These are phyloP conservation scores for Sporophila hypoxantha DNA, from an alignment of 2,113 vertebrate genomes.

Conservation along the genomic window DNA sequence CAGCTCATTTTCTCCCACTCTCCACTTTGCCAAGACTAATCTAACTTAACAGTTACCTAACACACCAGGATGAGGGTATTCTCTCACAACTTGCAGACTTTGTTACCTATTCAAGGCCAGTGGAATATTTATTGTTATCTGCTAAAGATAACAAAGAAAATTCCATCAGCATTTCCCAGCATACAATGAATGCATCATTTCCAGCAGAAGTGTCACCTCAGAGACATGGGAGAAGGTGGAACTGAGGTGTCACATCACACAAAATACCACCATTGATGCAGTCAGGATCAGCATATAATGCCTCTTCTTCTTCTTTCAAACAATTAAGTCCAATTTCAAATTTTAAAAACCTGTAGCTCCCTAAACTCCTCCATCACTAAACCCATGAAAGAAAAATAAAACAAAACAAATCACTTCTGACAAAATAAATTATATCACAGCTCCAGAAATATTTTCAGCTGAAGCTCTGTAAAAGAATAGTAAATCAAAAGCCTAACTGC, in stretches of 20 bases:
- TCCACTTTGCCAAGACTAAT: background rate
- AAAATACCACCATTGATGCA: background rate
- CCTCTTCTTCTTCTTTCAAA: background rate
- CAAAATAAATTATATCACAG: background rate
- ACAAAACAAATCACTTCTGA: background rate
- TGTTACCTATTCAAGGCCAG: background rate
- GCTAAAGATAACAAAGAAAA: background rate
- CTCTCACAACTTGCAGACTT: background rate
- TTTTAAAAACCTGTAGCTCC: background rate
- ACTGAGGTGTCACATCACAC: background rate
- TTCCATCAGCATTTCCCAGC: background rate
- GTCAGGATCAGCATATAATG: background rate
- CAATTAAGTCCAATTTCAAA: background rate
- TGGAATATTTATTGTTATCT: background rate
- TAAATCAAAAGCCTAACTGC: background rate
- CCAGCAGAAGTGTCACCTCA: background rate
- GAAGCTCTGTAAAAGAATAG: background rate
- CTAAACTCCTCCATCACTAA: background rate
- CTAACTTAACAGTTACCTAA: background rate
- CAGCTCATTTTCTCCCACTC: background rate
- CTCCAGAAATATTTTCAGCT: background rate
- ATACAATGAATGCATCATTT: background rate
- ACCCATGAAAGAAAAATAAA: background rate
- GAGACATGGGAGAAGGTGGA: background rate
- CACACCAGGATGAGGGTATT: background rate